Conservation (phyloP, 1,140 invertebrate species). For the Papilio helenus region DNA sequence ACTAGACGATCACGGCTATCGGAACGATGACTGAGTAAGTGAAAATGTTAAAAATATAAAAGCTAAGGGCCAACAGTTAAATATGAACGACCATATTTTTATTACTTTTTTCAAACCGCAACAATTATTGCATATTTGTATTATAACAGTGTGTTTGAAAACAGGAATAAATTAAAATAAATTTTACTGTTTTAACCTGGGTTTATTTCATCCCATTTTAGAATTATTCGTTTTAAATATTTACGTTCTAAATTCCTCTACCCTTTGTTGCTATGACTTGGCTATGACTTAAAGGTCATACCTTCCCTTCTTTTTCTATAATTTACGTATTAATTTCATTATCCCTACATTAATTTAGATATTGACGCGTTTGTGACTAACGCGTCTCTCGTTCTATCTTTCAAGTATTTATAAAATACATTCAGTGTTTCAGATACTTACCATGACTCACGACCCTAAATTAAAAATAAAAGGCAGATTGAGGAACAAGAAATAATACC, state of each 20-base stretch:
- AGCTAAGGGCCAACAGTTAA: background rate
- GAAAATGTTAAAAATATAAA: background rate
- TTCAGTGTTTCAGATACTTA: background rate
- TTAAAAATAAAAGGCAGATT: conserved; percentile 36
- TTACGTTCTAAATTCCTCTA: too few relatives aligned
- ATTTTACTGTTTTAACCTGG: too few relatives aligned
- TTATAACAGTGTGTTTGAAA: too few relatives aligned
- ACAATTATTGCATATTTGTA: background rate
- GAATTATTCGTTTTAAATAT: too few relatives aligned
- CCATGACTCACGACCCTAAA: background rate
- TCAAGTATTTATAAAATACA: background rate
- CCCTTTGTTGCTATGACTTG: too few relatives aligned
- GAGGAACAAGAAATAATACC: background rate
- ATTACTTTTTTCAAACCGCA: background rate
- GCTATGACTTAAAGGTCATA: too few relatives aligned
- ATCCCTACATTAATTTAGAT: too few relatives aligned
- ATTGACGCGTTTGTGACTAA: background rate
- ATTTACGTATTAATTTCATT: too few relatives aligned
- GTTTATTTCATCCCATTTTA: too few relatives aligned
- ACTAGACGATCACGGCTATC: conserved; percentile 40
- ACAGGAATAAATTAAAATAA: too few relatives aligned
- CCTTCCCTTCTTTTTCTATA: too few relatives aligned
- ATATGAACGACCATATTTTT: background rate
- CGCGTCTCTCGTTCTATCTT: background rate
- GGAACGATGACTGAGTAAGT: background rate